Evolutionary conservation across 2,797 vertebrate genomes (phyloP), one percentile per base, ranked within the genome.

Genomic region (Mormyrops boulengeri): DNA sequence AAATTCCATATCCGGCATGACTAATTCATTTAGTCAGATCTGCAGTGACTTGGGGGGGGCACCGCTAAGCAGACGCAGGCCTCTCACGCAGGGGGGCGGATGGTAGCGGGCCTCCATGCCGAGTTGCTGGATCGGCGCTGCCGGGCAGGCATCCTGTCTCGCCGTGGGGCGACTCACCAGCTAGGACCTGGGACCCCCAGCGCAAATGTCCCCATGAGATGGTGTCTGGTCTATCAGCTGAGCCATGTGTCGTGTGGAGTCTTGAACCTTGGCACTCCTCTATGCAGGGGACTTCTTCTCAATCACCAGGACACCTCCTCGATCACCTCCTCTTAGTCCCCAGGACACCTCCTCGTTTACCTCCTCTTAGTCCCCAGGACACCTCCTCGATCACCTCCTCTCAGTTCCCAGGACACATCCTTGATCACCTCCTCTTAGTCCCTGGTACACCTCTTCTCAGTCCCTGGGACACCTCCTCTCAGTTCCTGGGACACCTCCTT

Each of bases 1-100:
- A 57, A 87, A 87, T 87, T 57, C 30, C 85, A 87, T 41, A 57
- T 87, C 34, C 85, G 8, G 85, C 53, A 60, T 87, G 52, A 87
- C 85, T 87, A 87, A 87, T 38, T 57, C 55, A 57, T 52, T 60
- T 38, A 34, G 52, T 87, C 85, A 57, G 85, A 19, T 55, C 52
- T 57, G 50, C 26, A 26, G 85, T 55, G 85, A 87, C 50, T 44
- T 53, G 85, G 17, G 34, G 50, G 12, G 50, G 4, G 14, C 49
- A 60, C 30, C 2, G n/a, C 17, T 34, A 49, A 3, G 84, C 50
- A 50, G 34, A 53, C 85, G 3, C 30, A 2, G 53, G 85, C 52
- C 85, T 41, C 53, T 41, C 53, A n/a, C 17, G 30, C 34, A 17
- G 85, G 85, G 52, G 4, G 17, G 12, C 14, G 53, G 85, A 60